Base-by-base conservation (phyloP, 2,113 vertebrate species). In the Cinclus cinclus region DNA sequence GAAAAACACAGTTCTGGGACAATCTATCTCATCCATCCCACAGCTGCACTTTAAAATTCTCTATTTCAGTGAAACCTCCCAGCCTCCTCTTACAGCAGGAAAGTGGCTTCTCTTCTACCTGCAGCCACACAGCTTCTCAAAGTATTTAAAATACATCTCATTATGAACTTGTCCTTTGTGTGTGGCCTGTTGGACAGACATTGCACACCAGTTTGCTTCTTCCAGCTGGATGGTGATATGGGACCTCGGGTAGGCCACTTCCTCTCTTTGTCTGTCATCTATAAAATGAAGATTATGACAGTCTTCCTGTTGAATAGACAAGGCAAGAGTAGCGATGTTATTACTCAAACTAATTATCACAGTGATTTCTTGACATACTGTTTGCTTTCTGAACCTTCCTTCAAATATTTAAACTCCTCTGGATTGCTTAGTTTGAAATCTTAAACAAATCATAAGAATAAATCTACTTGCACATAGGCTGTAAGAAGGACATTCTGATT, bases 381-480 rank as follows among this genome's bases (percentile, higher is more conserved):
- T 88, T 96, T 94, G 64, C 79, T 83, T 94, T 94, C 67, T 58
- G 86, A 90, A 91, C 47, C 23, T 90, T 81, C 62, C 44, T 67
- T 95, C 73, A 89, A 92, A 94, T 86, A 83, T 92, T 95, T 94
- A 81, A 92, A 77, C 22, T 76, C 55, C 84, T 92, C 37, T 75
- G n/a, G 25, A 79, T 42, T 65, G 44, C 53, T 90, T 64, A 63
- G 28, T 90, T 47, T 92, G 64, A 95, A 95, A 95, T 70, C 49
- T 78, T 83, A 89, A 96, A 67, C 58, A 91, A 95, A 81, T 39
- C 58, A 46, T 41, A 74, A 44, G 21, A 78, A 81, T 67, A 87
- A 50, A 83, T 83, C 60, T 83, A 46, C 39, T 70, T 77, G 41
- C 50, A 82, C 68, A 82, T 60, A 78, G 46, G 58, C 21, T 56